Evolutionary conservation across 2,888 invertebrate genomes (phyloP).

Genomic region (Autographa gamma): DNA sequence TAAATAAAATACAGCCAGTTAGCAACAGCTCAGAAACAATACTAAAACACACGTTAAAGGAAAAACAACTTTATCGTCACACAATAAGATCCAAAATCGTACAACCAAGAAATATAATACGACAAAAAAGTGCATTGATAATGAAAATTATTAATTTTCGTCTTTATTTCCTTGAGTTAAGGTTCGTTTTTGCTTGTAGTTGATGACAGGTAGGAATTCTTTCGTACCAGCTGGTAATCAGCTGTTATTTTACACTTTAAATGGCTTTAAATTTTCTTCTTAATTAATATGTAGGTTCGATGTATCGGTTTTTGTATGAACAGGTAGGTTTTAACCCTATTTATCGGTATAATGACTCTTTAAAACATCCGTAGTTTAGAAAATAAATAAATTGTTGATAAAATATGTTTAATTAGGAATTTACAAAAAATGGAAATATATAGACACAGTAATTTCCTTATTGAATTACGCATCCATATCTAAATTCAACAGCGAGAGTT

Average conservation of each 20-base stretch:
- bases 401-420: no score
- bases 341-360: neutral
- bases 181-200: constrained; percentile 1
- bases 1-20: neutral
- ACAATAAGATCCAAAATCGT: neutral
- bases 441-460: no score
- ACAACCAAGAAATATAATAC: neutral
- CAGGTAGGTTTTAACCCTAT: neutral
- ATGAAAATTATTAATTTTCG: neutral
- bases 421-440: no score
- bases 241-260: constrained; percentile 34
- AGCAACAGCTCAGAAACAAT: constrained; percentile 2
- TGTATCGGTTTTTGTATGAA: neutral
- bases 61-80: neutral
- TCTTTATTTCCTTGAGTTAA: fast-evolving
- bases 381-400: no score
- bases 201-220: constrained; percentile 27
- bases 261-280: constrained; percentile 31
- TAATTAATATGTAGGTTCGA: constrained; percentile 18
- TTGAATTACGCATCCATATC: no score
- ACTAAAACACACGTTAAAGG: neutral
- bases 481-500: no score
- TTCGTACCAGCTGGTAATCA: constrained; percentile 43
- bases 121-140: neutral
- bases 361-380: no score